Conservation (phyloP, 2,888 invertebrate genomes). For the Brachylomia viminalis region DNA sequence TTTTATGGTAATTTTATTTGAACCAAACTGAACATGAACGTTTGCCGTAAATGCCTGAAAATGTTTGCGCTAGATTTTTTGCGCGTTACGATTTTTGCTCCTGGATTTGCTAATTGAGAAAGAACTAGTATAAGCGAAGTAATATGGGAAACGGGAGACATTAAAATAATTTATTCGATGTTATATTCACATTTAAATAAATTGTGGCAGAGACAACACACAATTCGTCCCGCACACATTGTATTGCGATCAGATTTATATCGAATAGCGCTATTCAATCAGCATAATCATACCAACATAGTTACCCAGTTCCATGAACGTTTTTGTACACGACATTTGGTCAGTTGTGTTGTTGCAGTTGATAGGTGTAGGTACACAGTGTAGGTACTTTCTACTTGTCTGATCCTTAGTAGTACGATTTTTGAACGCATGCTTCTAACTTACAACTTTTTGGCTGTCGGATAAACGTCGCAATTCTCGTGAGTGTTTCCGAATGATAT, state of each 20-base stretch:
- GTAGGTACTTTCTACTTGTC: background rate
- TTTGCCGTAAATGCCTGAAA: conserved; percentile 66
- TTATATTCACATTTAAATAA: conserved; percentile 7
- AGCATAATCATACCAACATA: background rate
- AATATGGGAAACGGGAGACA: background rate
- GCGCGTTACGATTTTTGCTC: conserved; percentile 17
- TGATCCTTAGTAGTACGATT: background rate
- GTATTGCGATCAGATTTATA: background rate
- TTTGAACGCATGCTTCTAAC: background rate
- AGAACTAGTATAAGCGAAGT: conserved; percentile 21
- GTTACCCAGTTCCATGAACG: background rate
- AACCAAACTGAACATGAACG: conserved; percentile 76
- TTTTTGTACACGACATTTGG: background rate
- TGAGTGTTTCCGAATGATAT: background rate
- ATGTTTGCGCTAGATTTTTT: conserved; percentile 62
- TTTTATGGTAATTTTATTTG: conserved; percentile 86
- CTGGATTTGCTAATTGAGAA: conserved; percentile 30
- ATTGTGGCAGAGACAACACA: background rate
- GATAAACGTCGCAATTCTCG: background rate
- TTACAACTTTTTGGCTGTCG: background rate
- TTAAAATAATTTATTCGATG: conserved; percentile 5
- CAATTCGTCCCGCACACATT: too few species aligned
- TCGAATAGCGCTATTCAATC: background rate
- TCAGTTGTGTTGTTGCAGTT: background rate
- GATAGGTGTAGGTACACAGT: background rate